A percentile compares a stretch with the other conserved stretches of the same genome.
These are phyloP conservation scores for Callionymus lyra DNA, from an alignment of 2,113 vertebrate species.

Conservation along the genomic window DNA sequence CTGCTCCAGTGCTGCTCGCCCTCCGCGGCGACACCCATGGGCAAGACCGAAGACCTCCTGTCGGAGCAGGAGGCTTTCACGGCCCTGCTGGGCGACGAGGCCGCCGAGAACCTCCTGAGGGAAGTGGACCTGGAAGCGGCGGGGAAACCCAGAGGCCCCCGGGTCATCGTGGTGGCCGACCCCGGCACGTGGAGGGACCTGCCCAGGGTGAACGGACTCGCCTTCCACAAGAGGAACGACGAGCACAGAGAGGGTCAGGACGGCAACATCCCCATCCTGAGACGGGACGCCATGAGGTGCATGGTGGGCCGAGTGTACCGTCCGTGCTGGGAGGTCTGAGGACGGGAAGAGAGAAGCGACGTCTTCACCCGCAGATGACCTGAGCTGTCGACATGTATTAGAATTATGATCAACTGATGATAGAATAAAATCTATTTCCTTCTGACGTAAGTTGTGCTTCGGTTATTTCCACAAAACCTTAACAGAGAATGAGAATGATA, in stretches of 20 bases:
- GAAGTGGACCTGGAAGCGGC: constrained; percentile 1
- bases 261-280: constrained; percentile 50
- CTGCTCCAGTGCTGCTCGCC: constrained; percentile 33
- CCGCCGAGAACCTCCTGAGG: constrained; percentile 16
- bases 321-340: constrained; percentile 69
- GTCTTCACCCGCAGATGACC: constrained; percentile 2
- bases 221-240: constrained; percentile 43
- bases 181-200: constrained; percentile 50
- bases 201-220: constrained; percentile 26
- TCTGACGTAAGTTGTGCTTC: constrained; percentile 15
- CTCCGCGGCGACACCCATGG: constrained; percentile 30
- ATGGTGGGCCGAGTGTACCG: constrained; percentile 75
- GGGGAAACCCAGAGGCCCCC: constrained; percentile 21
- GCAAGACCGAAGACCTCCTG: constrained; percentile 38
- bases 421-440: constrained; percentile 41
- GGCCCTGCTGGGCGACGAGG: constrained; percentile 36
- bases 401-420: constrained; percentile 18
- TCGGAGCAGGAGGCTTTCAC: constrained; percentile 46
- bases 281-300: constrained; percentile 69
- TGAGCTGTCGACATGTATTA: constrained; percentile 21
- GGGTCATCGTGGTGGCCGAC: constrained; percentile 52
- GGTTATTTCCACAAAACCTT: too few species aligned
- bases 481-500: too few species aligned
- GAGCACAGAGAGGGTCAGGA: constrained; percentile 40
- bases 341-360: constrained; percentile 1